Evolutionary conservation across 2,888 invertebrate species (phyloP).

Genomic region (Ligdia adustata): DNA sequence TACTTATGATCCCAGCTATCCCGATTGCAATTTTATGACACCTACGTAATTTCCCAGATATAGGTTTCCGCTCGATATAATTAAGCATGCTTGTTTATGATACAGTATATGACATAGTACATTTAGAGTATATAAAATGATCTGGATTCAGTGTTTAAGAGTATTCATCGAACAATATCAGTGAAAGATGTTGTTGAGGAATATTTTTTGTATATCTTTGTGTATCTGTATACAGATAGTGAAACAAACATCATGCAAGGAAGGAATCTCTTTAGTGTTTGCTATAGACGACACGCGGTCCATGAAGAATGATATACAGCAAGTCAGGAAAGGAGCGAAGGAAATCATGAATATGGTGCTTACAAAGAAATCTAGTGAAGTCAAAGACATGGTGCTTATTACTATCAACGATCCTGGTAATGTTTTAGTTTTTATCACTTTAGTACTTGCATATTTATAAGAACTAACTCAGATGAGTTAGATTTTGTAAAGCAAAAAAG

Average conservation of each 20-base stretch:
- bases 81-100: no score
- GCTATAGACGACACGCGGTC: constrained; percentile 48
- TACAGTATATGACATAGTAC: no score
- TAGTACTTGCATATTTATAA: background rate
- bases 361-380: constrained; percentile 38
- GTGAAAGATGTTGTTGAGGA: constrained; percentile 10
- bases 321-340: constrained; percentile 37
- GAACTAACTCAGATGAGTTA: background rate
- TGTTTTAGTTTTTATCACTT: background rate
- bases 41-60: no score
- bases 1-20: no score
- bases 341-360: constrained; percentile 41
- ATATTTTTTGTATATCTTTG: background rate
- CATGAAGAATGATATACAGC: constrained; percentile 40
- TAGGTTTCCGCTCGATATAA: no score
- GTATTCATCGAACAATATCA: background rate
- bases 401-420: constrained; percentile 49
- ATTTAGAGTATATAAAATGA: constrained; percentile 3
- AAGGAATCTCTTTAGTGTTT: constrained; percentile 41
- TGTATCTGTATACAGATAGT: constrained; percentile 15
- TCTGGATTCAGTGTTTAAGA: no score
- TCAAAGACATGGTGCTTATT: constrained; percentile 47
- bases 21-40: no score
- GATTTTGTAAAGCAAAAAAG: background rate
- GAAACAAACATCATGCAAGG: constrained; percentile 32